Conservation (phyloP, 2,797 vertebrate species). For the Platalea minor region DNA sequence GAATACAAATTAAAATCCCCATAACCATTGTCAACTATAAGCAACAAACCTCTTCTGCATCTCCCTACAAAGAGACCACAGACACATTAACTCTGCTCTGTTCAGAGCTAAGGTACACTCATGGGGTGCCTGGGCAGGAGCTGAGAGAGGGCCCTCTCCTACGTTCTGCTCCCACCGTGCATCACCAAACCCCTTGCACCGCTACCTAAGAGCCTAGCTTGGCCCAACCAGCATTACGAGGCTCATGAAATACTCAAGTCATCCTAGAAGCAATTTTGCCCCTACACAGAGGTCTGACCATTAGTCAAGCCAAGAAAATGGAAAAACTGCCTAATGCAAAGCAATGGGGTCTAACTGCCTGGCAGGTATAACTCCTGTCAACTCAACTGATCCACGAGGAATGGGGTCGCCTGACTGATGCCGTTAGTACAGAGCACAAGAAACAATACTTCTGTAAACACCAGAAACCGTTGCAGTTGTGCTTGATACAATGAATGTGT, state of each 20-base stretch:
- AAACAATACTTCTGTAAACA: background rate
- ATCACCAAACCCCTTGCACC: background rate
- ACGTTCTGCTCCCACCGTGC: fast-evolving
- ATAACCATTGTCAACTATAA: background rate
- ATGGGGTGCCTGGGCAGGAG: background rate
- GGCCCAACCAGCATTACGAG: background rate
- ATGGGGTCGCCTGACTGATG: fast-evolving
- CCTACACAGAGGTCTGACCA: no score
- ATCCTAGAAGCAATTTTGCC: background rate
- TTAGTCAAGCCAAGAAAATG: background rate
- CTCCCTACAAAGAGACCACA: background rate
- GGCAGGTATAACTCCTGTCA: background rate
- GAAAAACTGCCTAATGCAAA: background rate
- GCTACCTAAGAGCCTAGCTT: background rate
- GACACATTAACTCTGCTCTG: background rate
- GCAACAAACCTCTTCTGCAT: background rate
- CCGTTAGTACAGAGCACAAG: background rate
- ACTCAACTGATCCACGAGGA: background rate
- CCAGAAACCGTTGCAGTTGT: background rate
- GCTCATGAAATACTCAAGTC: background rate
- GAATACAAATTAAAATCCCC: background rate
- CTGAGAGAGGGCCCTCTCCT: background rate
- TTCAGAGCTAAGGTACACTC: no score
- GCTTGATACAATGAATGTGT: background rate
- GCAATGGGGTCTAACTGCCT: background rate